Percentiles rank a stretch among this genome's conserved stretches.
phyloP scores from a whole-genome alignment of 2,888 invertebrate species.

The Alviniconcha strummeri region DNA sequence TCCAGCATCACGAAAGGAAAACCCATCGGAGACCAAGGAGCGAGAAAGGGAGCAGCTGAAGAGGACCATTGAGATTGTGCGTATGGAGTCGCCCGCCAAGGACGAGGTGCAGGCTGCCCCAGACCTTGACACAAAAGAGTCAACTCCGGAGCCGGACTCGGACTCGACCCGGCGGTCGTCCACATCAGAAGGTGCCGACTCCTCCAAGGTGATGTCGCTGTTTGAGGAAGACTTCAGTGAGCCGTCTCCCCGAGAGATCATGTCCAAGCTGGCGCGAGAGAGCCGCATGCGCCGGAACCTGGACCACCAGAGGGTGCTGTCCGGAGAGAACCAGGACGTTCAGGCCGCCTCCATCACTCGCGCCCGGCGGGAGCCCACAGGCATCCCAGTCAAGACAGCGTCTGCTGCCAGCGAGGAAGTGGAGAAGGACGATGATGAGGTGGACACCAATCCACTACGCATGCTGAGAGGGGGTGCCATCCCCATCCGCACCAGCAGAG shows the following conservation, averaged over 20 bases:
- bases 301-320: conserved; percentile 63
- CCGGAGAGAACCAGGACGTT: conserved; percentile 41
- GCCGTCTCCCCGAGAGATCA: conserved; percentile 67
- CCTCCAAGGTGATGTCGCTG: conserved; percentile 38
- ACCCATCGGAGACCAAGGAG: conserved; percentile 31
- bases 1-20: conserved; percentile 27
- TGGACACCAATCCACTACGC: conserved; percentile 79
- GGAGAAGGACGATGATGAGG: conserved; percentile 72
- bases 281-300: conserved; percentile 61
- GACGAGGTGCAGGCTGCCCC: conserved; percentile 31
- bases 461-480: conserved; percentile 76
- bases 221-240: conserved; percentile 64
- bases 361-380: conserved; percentile 64
- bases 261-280: conserved; percentile 66
- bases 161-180: conserved; percentile 22
- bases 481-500: conserved; percentile 61
- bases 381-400: conserved; percentile 60
- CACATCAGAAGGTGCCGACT: conserved; percentile 32
- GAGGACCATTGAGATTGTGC: conserved; percentile 47
- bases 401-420: conserved; percentile 34
- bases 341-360: conserved; percentile 35
- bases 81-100: conserved; percentile 40
- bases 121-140: conserved; percentile 29
- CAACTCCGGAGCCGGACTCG: conserved; percentile 26
- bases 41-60: conserved; percentile 44